Evolutionary conservation across 2,113 vertebrate species (phyloP).

Genomic region (Turdus rufiventris): DNA sequence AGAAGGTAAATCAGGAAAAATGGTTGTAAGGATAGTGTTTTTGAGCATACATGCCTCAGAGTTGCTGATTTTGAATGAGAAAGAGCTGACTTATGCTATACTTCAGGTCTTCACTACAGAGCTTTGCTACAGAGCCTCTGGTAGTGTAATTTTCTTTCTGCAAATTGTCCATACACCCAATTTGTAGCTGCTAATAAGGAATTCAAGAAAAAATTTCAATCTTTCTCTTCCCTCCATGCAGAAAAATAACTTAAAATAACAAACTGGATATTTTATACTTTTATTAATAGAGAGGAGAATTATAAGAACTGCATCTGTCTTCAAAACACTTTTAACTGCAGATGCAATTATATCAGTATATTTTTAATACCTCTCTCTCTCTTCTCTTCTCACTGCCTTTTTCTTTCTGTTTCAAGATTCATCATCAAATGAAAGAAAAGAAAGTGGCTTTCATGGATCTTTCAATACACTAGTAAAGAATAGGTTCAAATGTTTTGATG

Average conservation of each 20-base stretch:
- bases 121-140: not conserved
- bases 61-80: not conserved
- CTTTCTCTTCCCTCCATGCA: not conserved
- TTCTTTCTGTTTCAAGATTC: not conserved
- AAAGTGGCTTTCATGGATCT: not conserved
- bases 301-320: not conserved
- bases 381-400: not conserved
- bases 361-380: not conserved
- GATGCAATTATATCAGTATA: not conserved
- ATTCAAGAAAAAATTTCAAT: not conserved
- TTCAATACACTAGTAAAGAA: not conserved
- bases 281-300: slow-evolving; percentile 47
- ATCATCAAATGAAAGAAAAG: slow-evolving; percentile 6
- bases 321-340: slow-evolving; percentile 7
- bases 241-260: slow-evolving; percentile 49
- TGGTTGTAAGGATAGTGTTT: fast-evolving
- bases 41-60: not conserved
- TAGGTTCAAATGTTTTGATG: not conserved
- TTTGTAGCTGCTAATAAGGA: not conserved
- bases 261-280: slow-evolving; percentile 22
- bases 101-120: not conserved
- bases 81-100: not conserved
- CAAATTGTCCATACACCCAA: not conserved
- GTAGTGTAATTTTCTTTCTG: not conserved
- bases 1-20: not conserved